These are phyloP conservation scores for Tetraodon nigroviridis DNA, from an alignment of 2,113 vertebrate species.

Conservation along the genomic window DNA sequence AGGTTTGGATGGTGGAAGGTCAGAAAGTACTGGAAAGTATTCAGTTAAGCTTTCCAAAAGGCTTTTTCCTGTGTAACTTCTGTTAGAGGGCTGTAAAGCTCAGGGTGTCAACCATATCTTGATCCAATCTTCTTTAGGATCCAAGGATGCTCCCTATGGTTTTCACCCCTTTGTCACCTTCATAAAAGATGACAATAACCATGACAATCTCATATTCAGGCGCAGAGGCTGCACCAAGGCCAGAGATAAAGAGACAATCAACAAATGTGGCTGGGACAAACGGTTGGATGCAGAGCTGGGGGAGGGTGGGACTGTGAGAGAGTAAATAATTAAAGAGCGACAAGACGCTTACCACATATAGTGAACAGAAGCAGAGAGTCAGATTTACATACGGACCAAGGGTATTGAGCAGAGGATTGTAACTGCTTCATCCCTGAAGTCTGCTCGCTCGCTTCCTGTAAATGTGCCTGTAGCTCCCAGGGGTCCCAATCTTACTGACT, in stretches of 20 bases:
- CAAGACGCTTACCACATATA: constrained; percentile 27
- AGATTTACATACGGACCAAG: constrained; percentile 36
- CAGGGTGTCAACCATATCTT: constrained; percentile 39
- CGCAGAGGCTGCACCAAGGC: constrained; percentile 32
- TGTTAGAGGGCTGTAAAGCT: constrained; percentile 11
- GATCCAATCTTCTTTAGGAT: constrained; percentile 24
- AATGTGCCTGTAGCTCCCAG: constrained; percentile 42
- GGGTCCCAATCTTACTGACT: constrained; percentile 31
- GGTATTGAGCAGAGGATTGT: constrained; percentile 15
- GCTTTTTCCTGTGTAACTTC: too few species aligned
- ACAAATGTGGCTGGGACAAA: constrained; percentile 45
- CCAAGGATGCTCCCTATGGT: constrained; percentile 19
- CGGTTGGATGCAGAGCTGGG: constrained; percentile 43
- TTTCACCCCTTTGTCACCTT: constrained; percentile 48
- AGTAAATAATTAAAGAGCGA: constrained; percentile 60
- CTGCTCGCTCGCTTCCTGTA: constrained; percentile 37
- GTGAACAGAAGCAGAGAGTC: constrained; percentile 18
- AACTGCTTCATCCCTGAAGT: constrained; percentile 27
- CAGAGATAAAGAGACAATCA: constrained; percentile 51
- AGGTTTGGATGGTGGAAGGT: too few species aligned
- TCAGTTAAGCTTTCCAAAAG: too few species aligned
- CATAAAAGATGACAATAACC: constrained; percentile 59
- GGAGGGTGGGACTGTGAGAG: constrained; percentile 55
- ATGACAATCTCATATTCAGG: constrained; percentile 65
- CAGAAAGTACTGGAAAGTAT: too few species aligned